Conservation (phyloP, 2,797 vertebrate species). For the Xerus rutilus region DNA sequence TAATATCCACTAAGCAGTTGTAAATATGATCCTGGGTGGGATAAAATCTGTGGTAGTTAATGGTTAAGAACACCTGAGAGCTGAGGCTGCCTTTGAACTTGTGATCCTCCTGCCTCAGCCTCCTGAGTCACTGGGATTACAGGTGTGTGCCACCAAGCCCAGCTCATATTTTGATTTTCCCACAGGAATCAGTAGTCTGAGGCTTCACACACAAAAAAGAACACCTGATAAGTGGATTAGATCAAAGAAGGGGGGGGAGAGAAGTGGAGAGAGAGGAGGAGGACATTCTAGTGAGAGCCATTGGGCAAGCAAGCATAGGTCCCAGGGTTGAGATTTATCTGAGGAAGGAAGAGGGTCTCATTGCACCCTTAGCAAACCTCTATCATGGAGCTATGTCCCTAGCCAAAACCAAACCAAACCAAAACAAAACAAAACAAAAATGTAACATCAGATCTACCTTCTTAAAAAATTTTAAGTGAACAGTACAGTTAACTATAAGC, state of each 20-base stretch:
- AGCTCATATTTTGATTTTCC: too few species aligned
- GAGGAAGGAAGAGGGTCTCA: neutral
- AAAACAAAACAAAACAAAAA: neutral
- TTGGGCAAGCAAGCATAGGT: neutral
- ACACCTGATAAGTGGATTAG: neutral
- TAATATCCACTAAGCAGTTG: neutral
- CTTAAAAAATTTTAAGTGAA: constrained; percentile 25
- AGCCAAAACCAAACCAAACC: too few species aligned
- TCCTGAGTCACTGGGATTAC: too few species aligned
- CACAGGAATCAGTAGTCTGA: too few species aligned
- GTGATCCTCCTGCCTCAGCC: too few species aligned
- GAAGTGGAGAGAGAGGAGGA: neutral
- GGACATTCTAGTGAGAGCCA: neutral
- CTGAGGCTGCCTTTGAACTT: too few species aligned
- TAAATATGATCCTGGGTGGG: neutral
- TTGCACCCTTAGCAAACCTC: too few species aligned
- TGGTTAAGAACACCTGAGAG: neutral
- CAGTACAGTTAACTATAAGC: neutral
- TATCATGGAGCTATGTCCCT: too few species aligned
- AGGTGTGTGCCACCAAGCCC: too few species aligned
- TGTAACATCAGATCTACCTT: neutral
- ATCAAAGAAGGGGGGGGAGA: neutral
- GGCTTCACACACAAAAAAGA: neutral
- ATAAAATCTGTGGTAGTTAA: neutral
- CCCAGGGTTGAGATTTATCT: neutral